phyloP scores from a whole-genome alignment of 2,888 invertebrate species.

The Nezara viridula region DNA sequence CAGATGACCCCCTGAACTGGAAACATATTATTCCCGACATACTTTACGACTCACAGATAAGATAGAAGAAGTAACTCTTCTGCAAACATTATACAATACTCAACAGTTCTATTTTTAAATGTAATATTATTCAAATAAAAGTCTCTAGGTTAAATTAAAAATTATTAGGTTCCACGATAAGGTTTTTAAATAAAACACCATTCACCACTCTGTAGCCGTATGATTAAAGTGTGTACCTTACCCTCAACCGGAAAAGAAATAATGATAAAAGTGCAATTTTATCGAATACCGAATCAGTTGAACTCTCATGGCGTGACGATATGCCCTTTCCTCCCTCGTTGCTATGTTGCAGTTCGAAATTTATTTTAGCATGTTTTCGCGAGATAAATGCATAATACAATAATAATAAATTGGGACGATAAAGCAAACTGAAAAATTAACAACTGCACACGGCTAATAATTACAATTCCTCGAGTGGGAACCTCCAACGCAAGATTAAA shows the following conservation, averaged over 20 bases:
- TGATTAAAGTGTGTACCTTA: too few relatives aligned
- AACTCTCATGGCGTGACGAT: background rate
- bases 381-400: background rate
- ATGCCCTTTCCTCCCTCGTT: background rate
- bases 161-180: too few relatives aligned
- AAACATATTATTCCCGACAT: constrained; percentile 8
- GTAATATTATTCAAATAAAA: background rate
- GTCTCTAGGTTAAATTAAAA: background rate
- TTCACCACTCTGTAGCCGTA: too few relatives aligned
- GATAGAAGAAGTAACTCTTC: constrained; percentile 11
- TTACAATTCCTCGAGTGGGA: background rate
- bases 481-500: constrained; percentile 16
- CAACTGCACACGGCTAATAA: constrained; percentile 2
- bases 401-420: background rate
- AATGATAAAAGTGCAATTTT: background rate
- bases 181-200: too few relatives aligned
- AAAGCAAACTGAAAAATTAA: constrained; percentile 2
- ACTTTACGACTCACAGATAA: constrained; percentile 11
- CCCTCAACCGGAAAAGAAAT: background rate
- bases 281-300: background rate
- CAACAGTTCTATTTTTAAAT: constrained; percentile 5
- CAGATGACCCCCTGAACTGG: constrained; percentile 27
- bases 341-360: background rate
- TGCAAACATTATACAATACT: constrained; percentile 38
- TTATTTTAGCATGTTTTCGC: background rate